Conservation (phyloP, 2,797 vertebrate species). For the Fistularia commersonii region DNA sequence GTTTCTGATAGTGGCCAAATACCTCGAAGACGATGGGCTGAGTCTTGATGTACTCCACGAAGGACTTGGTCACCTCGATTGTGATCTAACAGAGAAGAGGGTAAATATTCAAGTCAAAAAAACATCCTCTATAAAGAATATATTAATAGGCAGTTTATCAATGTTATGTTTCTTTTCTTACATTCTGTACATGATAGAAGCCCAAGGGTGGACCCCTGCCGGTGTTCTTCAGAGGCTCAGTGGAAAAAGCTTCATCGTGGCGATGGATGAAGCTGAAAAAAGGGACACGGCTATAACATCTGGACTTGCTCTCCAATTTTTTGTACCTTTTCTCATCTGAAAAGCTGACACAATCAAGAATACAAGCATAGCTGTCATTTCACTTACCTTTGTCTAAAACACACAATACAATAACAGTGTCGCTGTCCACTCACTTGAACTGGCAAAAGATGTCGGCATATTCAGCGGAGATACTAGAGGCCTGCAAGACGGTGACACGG, state of each 20-base stretch:
- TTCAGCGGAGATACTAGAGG: slow-evolving; percentile 96
- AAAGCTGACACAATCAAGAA: background rate
- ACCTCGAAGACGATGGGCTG: slow-evolving; percentile 98
- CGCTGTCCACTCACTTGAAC: slow-evolving; percentile 85
- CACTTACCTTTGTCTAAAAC: no score
- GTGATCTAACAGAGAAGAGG: slow-evolving; percentile 78
- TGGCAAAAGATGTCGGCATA: slow-evolving; percentile 99
- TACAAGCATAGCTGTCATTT: background rate
- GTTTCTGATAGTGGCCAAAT: slow-evolving; percentile 97
- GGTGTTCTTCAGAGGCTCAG: slow-evolving; percentile 97
- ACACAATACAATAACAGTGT: background rate
- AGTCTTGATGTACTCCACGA: slow-evolving; percentile 94
- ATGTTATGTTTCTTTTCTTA: slow-evolving; percentile 52
- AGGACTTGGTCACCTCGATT: slow-evolving; percentile 95
- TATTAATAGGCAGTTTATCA: background rate
- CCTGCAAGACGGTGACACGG: slow-evolving; percentile 95
- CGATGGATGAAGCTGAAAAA: slow-evolving; percentile 92
- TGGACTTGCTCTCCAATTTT: no score
- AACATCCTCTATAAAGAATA: background rate
- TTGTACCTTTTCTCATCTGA: no score
- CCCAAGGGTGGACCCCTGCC: slow-evolving; percentile 93
- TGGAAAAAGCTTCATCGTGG: slow-evolving; percentile 97
- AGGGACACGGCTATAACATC: background rate
- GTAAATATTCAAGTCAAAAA: background rate
- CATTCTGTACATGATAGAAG: slow-evolving; percentile 97